Evolutionary conservation across 1,140 invertebrate genomes (phyloP), one percentile per base, ranked within the genome.

Genomic region (Zeugodacus cucurbitae): DNA sequence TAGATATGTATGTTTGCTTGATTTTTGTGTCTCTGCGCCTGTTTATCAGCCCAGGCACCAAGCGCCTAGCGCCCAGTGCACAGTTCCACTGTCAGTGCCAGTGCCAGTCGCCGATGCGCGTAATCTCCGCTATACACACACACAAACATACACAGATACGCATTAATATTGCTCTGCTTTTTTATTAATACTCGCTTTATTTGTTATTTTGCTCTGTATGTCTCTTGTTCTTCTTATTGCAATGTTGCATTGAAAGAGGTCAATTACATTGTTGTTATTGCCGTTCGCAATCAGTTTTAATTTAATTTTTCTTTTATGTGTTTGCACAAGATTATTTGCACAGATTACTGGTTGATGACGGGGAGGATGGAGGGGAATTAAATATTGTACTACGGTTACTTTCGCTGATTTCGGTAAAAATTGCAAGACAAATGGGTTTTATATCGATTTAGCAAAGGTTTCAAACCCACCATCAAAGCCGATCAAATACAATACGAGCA

Each of bases 231-330:
- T 48, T 82, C 74, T 82, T 48, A 22, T 37, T 82, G 74, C 74
- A 82, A 44, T 82, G 41, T 82, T 82, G 74, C 74, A 82, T 82
- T 82, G 74, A 82, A 82, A 82, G 74, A 82, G 74, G 74, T 82
- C 74, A 82, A 82, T 82, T 82, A 82, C 74, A 82, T 82, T 82
- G 74, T 82, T 82, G 44, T 82, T 82, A 82, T 82, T 82, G 74
- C 74, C 22, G 10, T 26, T 82, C 22, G 41, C 41, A 82, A 82
- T 82, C 74, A n/a, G 41, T 82, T 48, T 82, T 82, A 74, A 82
- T 54, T 82, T 82, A 48, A 82, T 82, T 82, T n/a, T 82, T 82
- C 26, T 29, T 82, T 44, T 54, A 82, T 54, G 41, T 22, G 41
- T 37, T 17, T 20, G 17, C 34, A 37, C 17, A 74, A 74, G 34